Base-by-base conservation (phyloP, 2,797 vertebrate genomes). In the Bryconaethiops microstoma region DNA sequence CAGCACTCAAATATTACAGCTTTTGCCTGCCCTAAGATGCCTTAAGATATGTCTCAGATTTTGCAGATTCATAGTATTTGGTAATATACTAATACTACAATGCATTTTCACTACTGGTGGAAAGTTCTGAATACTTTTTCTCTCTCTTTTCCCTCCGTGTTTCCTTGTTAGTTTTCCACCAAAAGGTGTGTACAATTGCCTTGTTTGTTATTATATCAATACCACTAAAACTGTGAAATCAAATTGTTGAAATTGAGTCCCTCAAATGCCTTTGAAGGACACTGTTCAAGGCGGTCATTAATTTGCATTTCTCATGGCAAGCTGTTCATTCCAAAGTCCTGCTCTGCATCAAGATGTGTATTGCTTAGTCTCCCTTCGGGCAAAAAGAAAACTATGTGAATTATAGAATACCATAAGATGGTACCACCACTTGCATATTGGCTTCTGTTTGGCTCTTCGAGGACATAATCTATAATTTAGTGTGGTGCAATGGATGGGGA, bases 381-480 rank as follows among this genome's bases (percentile, higher is more conserved):
- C 76, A 78, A 78, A 70, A 74, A 81, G 71, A 74, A 82, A 71
- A 71, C 67, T 75, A 79, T 75, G 65, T 83, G 52, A 84, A 81
- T 86, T 78, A 81, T 81, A 78, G 23, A 78, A 48, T 75, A 59
- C 40, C 72, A 54, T 48, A 68, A 74, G 68, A 82, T 71, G 65
- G 81, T 82, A 80, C 77, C 80, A 77, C 76, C 69, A 75, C 82
- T 76, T 77, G 86, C 82, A 81, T 83, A 89, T 89, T 83, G 90
- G 90, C 83, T 82, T 71, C 81, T 86, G 83, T 84, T 87, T 82
- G 76, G 67, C 85, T 84, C 86, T 91, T 91, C 88, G 89, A 89
- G 87, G 88, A 89, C 88, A 83, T 89, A 82, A 90, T 92, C 81
- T 86, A 90, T 89, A 90, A 92, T 92, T 91, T 86, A 88, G 85